A percentile compares a stretch with the other conserved stretches of the same genome.
Evolutionary conservation across 2,113 vertebrate genomes (phyloP).

Genomic region (Miniopterus natalensis): DNA sequence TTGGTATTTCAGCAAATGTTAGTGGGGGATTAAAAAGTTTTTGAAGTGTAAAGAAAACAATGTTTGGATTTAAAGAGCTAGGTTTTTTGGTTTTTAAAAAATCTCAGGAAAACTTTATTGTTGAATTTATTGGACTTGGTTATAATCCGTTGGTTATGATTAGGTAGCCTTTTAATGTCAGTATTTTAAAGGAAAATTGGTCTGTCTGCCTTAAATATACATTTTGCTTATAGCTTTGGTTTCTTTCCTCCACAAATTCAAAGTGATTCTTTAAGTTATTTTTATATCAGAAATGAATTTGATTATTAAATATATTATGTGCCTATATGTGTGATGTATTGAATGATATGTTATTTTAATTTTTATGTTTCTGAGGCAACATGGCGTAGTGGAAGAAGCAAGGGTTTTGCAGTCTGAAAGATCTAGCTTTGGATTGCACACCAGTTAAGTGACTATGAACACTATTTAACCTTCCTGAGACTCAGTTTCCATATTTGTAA

Average conservation of each 20-base stretch:
- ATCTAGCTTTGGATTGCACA: neutral
- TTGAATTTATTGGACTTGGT: slow-evolving; percentile 35
- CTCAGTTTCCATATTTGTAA: neutral
- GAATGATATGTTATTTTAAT: neutral
- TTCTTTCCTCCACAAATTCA: slow-evolving; percentile 28
- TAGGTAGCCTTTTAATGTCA: slow-evolving; percentile 37
- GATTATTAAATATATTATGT: neutral
- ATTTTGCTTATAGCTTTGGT: neutral
- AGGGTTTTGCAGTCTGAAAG: neutral
- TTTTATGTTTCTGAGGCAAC: neutral
- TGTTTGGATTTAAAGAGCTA: slow-evolving; percentile 35
- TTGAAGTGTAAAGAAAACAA: slow-evolving; percentile 50
- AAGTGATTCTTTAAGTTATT: slow-evolving; percentile 17
- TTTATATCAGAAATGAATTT: neutral
- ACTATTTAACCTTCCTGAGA: neutral
- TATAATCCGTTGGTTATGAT: neutral
- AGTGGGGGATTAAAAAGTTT: slow-evolving; percentile 69
- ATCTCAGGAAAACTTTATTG: slow-evolving; percentile 23
- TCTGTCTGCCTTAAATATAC: neutral
- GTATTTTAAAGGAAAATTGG: slow-evolving; percentile 42
- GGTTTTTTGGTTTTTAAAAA: neutral
- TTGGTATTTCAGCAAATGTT: slow-evolving; percentile 73
- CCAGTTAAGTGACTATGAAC: neutral
- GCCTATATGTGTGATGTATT: neutral
- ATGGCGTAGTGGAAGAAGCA: neutral